Percentiles rank a stretch among this genome's conserved stretches.
Evolutionary conservation across 2,888 invertebrate genomes (phyloP).

Genomic region (Ganaspis brasiliensis): DNA sequence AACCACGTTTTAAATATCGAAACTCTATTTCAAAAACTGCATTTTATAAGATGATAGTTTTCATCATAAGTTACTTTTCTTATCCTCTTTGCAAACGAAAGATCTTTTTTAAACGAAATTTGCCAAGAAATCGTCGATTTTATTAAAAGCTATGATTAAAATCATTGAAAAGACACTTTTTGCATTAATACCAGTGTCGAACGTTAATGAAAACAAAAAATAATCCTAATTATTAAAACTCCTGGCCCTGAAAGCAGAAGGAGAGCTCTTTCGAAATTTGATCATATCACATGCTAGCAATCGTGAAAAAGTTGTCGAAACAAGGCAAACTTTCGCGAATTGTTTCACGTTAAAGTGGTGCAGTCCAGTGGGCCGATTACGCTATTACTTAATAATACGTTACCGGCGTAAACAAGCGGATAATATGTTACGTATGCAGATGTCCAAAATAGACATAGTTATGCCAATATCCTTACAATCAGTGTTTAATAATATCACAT

Average conservation of each 20-base stretch:
- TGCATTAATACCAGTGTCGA: neutral
- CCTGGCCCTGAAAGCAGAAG: neutral
- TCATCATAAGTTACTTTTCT: too few species aligned
- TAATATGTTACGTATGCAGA: conserved; percentile 49
- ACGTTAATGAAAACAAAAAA: neutral
- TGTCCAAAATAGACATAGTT: conserved; percentile 59
- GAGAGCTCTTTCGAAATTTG: conserved; percentile 21
- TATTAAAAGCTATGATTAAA: too few species aligned
- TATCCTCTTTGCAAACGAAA: too few species aligned
- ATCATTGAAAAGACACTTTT: neutral
- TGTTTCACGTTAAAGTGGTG: conserved; percentile 55
- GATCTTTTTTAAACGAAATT: too few species aligned
- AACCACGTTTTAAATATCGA: too few species aligned
- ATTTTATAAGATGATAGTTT: too few species aligned
- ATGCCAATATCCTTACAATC: conserved; percentile 43
- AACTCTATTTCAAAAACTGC: too few species aligned
- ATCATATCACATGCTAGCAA: conserved; percentile 47
- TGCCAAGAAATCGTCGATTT: too few species aligned
- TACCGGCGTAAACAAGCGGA: conserved; percentile 31
- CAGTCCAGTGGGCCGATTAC: conserved; percentile 52
- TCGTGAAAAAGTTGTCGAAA: conserved; percentile 47
- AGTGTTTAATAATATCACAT: neutral
- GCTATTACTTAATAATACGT: conserved; percentile 55
- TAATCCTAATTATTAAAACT: neutral
- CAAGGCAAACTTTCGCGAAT: conserved; percentile 63